phyloP scores from a whole-genome alignment of 2,888 invertebrate genomes.

The Xylota sylvarum region DNA sequence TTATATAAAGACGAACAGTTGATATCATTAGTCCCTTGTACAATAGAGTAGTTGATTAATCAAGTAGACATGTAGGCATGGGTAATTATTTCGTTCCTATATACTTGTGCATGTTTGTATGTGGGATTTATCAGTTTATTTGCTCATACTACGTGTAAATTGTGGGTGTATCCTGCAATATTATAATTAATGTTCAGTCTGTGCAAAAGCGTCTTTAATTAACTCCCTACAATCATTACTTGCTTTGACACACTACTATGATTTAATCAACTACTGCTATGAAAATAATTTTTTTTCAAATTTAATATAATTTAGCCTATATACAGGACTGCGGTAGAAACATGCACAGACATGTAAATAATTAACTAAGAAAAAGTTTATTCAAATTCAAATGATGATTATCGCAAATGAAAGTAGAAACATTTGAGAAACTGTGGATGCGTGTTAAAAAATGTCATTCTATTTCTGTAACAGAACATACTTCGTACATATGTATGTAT shows the following conservation, averaged over 20 bases:
- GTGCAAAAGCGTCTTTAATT: constrained; percentile 55
- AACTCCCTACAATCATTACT: constrained; percentile 3
- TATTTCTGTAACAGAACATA: not conserved
- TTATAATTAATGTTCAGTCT: constrained; percentile 53
- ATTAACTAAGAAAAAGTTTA: not conserved
- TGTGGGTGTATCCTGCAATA: constrained; percentile 33
- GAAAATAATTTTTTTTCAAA: not conserved
- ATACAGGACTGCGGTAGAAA: not conserved
- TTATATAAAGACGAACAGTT: constrained; percentile 19
- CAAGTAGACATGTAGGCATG: constrained; percentile 33
- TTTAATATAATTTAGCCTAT: not conserved
- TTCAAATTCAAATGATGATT: not conserved
- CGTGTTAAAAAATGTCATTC: not conserved
- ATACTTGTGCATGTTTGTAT: constrained; percentile 8
- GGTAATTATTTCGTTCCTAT: constrained; percentile 44
- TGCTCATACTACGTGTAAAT: constrained; percentile 25
- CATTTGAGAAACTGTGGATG: not conserved
- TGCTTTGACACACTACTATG: not conserved
- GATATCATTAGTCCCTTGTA: constrained; percentile 42
- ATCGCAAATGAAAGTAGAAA: not conserved
- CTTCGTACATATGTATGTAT: not conserved
- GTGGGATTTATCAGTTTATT: constrained; percentile 29
- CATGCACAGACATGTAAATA: not conserved
- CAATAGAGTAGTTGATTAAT: constrained; percentile 56
- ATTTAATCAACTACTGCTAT: not conserved